Base-by-base conservation (phyloP, 1,140 invertebrate species). In the Neotoxoptera formosana region DNA sequence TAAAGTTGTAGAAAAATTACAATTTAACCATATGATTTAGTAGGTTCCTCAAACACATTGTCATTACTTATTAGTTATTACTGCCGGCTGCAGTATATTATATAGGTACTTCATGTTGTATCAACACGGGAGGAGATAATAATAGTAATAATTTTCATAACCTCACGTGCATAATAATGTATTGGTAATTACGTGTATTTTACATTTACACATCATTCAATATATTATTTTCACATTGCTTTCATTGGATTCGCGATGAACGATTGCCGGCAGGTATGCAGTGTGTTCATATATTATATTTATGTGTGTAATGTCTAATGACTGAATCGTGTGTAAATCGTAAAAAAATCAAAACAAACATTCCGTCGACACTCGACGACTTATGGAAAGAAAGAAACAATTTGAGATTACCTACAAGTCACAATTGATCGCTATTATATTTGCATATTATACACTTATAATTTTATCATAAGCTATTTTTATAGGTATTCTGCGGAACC, bases 201-300 rank as follows among this genome's bases (percentile, higher is more conserved):
- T 34, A 76, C 60, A 76, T 76, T 76, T 34, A 76, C 60, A 76
- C 60, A n/a, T 76, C 60, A 76, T 76, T 76, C 60, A 76, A n/a
- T 34, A n/a, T 76, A 76, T 34, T 76, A 76, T 76, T 76, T 76
- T 76, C 60, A n/a, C 60, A 76, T 76, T 76, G 14, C 30, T 76
- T 76, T 76, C 30, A n/a, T n/a, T 76, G 14, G n/a, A 76, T 30
- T 76, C 60, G n/a, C 60, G 60, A 76, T 67, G n/a, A 30, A n/a
- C 4, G 4, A 67, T n/a, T 76, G 14, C 11, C 60, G 4, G 60
- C n/a, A 76, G 14, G 60, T 67, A 67, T 30, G 9, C 25, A 60
- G 56, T 60, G 25, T 60, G 56, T 60, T 11, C 25, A 67, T 4
- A 11, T n/a, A 60, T 30, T 60, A n/a, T 67, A n/a, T 17, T 17